Base-by-base conservation (phyloP, 1,140 invertebrate genomes). In the Subanguina moxae region DNA sequence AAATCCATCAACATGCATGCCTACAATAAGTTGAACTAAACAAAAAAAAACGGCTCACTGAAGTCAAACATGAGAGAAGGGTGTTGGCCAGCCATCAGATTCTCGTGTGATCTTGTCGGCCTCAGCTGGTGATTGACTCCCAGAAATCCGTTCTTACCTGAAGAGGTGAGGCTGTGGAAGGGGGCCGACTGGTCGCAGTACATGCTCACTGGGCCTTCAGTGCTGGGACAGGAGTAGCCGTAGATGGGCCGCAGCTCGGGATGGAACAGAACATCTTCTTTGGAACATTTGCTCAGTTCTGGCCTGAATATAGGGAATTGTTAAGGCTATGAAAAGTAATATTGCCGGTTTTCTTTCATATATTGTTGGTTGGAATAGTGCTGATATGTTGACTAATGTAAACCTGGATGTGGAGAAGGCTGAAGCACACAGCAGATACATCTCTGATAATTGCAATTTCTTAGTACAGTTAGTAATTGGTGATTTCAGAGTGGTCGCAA, bases 91-190 rank as follows among this genome's bases (percentile, higher is more conserved):
- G 19, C 58, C 17, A 72, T 32, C 68, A 73, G 68, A 19, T 38
- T 62, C 42, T 73, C 71, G 58, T 73, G 71, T 15, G 73, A 76
- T 30, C 71, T 19, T 32, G 30, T 52, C 1, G 65, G 62, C 17
- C 65, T 11, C 30, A 67, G 67, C 23, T 45, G 1, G 65, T 65
- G 19, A 7, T 30, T 9, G 32, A 32, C 23, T 45, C 38, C 58
- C n/a, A 45, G 27, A 15, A 38, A 38, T 38, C 32, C 32, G 11
- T 38, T 38, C 11, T 38, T 38, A 11, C 3, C 32, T 38, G 32
- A 3, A 5, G 32, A 38, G 32, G 3, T 38, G 32, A 38, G 32
- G 32, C 32, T 38, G 32, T 38, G 32, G 11, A 38, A 25, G 8
- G 8, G n/a, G 21, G 62, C 62, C 30, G 32, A 23, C 19, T 19